Base-by-base conservation (phyloP, 1,140 invertebrate species). In the Drosophila ercepeae region DNA sequence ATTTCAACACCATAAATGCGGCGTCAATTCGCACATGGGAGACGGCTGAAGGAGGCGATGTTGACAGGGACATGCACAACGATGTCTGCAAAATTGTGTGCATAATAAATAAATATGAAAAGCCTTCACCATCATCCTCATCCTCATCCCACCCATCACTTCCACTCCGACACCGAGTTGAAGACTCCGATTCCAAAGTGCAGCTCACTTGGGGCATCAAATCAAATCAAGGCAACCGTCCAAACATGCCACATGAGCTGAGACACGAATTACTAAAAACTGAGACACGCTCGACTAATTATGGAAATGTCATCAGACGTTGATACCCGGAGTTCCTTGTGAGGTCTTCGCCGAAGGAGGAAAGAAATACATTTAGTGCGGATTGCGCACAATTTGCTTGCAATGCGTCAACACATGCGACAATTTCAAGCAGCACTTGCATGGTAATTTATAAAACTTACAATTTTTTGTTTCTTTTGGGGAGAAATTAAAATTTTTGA, bases 1-100 rank as follows among this genome's bases (percentile, higher is more conserved):
- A 84, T 84, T 84, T 84, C 79, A 84, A 84, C 81, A 84, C 79
- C 79, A 84, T 86, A 84, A 84, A 86, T 84, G 81, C 76, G 76
- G 81, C 79, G 82, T 86, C 79, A 84, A 84, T 84, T 84, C 79
- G 79, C 81, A 76, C 71, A 78, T 70, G 78, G 46, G 16, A 65
- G 70, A 72, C 57, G 78, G 55, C 50, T 57, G 63, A 48, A 21
- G 60, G 27, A 70, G 70, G 44, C 42, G 51, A 53, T 61, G 75
- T 79, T 83, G 79, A 75, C 71, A 78, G 67, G 70, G 79, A 63
- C 78, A 78, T 65, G 63, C 71, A 83, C 74, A 83, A 70, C 65
- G 81, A 79, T 73, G 69, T 63, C 71, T 79, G 75, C 79, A 84
- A 86, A 73, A 73, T 71, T 72, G 81, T 79, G 75, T 79, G 79